phyloP scores from a whole-genome alignment of 2,797 vertebrate genomes.

The Squalus acanthias region DNA sequence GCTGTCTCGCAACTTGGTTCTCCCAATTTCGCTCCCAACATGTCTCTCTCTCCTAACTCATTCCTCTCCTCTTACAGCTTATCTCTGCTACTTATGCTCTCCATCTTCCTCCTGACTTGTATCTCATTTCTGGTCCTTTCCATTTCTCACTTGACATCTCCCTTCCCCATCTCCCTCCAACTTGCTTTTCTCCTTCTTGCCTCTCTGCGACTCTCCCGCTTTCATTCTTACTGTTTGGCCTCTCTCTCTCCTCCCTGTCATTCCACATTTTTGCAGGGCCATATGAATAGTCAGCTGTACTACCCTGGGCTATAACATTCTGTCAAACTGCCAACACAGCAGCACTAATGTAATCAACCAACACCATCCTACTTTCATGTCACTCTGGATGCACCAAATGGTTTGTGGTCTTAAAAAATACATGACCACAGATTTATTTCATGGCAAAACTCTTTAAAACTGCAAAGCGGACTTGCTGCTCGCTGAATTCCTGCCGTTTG shows the following conservation, averaged over 20 bases:
- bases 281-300: neutral
- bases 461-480: neutral
- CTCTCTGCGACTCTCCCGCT: neutral
- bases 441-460: neutral
- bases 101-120: neutral
- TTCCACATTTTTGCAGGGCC: neutral
- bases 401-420: neutral
- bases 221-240: neutral
- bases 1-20: neutral
- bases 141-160: neutral
- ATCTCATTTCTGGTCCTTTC: neutral
- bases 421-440: neutral
- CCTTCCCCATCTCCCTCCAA: neutral
- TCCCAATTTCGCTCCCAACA: too few species aligned
- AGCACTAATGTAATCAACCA: neutral
- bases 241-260: neutral
- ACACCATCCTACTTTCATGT: neutral
- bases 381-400: neutral
- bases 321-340: neutral
- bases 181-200: neutral
- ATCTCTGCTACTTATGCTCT: neutral
- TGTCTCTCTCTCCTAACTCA: neutral
- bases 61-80: neutral
- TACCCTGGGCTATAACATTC: neutral
- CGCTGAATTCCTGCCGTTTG: neutral